These are phyloP conservation scores for Anas flavirostris DNA, from an alignment of 2,797 vertebrate genomes.

Conservation along the genomic window DNA sequence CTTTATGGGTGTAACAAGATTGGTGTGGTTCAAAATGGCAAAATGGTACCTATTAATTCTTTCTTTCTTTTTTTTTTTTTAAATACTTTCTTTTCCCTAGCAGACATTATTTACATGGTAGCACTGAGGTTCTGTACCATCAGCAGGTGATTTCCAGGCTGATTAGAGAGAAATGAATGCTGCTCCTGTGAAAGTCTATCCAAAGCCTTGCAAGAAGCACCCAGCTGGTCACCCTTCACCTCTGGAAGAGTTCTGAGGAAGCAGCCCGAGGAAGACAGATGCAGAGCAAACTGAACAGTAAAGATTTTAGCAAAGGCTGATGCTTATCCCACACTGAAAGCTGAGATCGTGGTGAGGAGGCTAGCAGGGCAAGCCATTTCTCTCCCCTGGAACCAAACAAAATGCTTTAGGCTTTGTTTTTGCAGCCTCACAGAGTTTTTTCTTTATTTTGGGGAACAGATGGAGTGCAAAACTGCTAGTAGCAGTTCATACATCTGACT, in stretches of 20 bases:
- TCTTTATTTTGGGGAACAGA: background rate
- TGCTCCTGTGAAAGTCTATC: background rate
- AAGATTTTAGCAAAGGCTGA: background rate
- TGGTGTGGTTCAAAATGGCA: background rate
- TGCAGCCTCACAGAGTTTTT: background rate
- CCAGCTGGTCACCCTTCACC: background rate
- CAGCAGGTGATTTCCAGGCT: rapidly evolving
- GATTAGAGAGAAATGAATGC: background rate
- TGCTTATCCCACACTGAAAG: background rate
- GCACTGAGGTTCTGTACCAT: background rate
- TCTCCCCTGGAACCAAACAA: background rate
- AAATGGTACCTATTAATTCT: background rate
- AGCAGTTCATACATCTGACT: background rate
- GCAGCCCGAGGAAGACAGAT: background rate
- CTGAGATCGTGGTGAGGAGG: background rate
- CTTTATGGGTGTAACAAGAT: background rate
- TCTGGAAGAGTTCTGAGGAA: background rate
- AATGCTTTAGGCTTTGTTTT: background rate
- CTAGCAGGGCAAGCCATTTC: background rate
- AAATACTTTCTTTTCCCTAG: background rate
- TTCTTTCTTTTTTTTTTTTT: background rate
- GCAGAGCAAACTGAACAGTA: background rate
- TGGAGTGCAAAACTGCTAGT: background rate
- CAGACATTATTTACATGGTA: background rate
- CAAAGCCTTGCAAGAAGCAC: background rate